phyloP scores from a whole-genome alignment of 2,113 vertebrate species.

The Spea multiplicata region DNA sequence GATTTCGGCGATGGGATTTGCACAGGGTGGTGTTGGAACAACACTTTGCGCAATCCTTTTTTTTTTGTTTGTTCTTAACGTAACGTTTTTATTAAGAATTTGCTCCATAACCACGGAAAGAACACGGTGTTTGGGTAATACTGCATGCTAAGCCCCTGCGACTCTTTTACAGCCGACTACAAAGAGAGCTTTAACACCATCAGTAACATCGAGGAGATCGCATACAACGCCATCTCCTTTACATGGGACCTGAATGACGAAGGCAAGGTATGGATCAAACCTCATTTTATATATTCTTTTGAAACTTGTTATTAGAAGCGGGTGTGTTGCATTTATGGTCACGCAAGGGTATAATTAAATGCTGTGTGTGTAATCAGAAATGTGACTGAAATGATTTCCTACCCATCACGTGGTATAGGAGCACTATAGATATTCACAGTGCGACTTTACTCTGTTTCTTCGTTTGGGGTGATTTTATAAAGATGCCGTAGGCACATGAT shows the following conservation, averaged over 20 bases:
- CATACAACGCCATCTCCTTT: constrained; percentile 96
- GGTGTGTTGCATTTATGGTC: constrained; percentile 39
- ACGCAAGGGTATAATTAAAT: constrained; percentile 27
- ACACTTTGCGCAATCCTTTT: neutral
- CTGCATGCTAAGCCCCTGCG: neutral
- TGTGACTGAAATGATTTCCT: neutral
- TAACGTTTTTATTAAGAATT: neutral
- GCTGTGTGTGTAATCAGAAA: constrained; percentile 8
- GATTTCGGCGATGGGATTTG: too few relatives aligned
- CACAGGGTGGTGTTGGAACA: too few relatives aligned
- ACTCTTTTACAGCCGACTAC: constrained; percentile 81
- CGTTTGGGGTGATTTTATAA: too few relatives aligned
- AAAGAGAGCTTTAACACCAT: constrained; percentile 99
- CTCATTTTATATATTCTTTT: constrained; percentile 17
- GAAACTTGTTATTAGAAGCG: constrained; percentile 8
- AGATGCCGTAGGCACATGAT: too few relatives aligned
- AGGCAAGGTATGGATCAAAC: constrained; percentile 77
- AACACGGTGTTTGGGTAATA: neutral
- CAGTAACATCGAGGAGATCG: constrained; percentile 96
- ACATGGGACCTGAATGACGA: constrained; percentile 98
- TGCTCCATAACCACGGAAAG: neutral
- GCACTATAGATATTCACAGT: neutral
- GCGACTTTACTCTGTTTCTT: neutral
- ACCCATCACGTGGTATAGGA: neutral
- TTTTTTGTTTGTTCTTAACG: neutral